A percentile compares a stretch with the other conserved stretches of the same genome.
These are phyloP conservation scores for Delichon dasypus DNA, from an alignment of 2,797 vertebrate species.

Conservation along the genomic window DNA sequence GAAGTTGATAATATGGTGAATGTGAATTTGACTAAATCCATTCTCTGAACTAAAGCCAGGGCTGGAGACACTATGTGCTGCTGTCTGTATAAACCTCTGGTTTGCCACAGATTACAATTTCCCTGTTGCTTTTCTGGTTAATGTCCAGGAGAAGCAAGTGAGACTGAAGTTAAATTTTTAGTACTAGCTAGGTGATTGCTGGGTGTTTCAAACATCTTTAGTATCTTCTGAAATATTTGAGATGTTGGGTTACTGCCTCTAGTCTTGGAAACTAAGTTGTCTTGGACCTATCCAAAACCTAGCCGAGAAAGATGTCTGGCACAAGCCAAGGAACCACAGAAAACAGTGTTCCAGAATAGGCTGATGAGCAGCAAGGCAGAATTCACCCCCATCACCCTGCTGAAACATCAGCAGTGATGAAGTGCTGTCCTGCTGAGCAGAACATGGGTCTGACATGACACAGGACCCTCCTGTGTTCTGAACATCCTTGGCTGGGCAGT, in stretches of 20 bases:
- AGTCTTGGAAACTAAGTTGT: neutral
- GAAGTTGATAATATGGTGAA: neutral
- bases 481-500: fast-evolving
- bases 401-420: neutral
- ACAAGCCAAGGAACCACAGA: neutral
- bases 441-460: neutral
- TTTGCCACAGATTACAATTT: neutral
- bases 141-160: neutral
- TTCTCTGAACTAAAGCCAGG: neutral
- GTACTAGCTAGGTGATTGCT: neutral
- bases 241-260: neutral
- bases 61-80: neutral
- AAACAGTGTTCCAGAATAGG: neutral
- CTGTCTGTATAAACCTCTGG: neutral
- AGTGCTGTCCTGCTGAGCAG: neutral
- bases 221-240: neutral
- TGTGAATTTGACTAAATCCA: neutral
- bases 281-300: neutral
- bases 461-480: neutral
- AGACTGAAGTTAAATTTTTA: neutral
- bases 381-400: neutral
- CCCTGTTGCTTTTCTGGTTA: neutral
- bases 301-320: neutral
- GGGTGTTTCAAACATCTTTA: neutral
- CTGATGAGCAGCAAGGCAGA: neutral